A percentile compares a stretch with the other conserved stretches of the same genome.
phyloP scores from a whole-genome alignment of 2,888 invertebrate species.

The Dyspetes luteomarginatus region DNA sequence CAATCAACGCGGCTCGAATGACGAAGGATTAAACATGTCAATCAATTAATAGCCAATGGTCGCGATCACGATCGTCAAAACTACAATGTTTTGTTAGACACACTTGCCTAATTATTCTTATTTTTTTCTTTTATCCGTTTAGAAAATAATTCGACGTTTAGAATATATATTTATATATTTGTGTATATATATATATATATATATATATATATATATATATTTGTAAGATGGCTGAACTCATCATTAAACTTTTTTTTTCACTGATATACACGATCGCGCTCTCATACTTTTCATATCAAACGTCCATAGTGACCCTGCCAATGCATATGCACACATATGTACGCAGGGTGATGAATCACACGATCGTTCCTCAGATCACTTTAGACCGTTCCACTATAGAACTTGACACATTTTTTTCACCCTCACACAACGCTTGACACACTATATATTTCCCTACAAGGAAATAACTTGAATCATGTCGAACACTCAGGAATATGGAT shows the following conservation, averaged over 20 bases:
- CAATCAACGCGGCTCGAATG: neutral
- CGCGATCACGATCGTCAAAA: neutral
- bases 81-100: neutral
- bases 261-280: slow-evolving; percentile 54
- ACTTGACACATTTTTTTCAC: slow-evolving; percentile 46
- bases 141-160: slow-evolving; percentile 66
- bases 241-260: slow-evolving; percentile 50
- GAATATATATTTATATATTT: slow-evolving; percentile 54
- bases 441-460: neutral
- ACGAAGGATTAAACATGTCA: slow-evolving; percentile 6
- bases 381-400: slow-evolving; percentile 63
- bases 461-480: slow-evolving; percentile 8
- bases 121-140: slow-evolving; percentile 41
- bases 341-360: slow-evolving; percentile 31
- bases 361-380: slow-evolving; percentile 67
- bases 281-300: slow-evolving; percentile 8
- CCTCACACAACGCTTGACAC: slow-evolving; percentile 18
- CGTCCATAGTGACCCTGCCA: slow-evolving; percentile 38
- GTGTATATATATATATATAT: slow-evolving; percentile 51
- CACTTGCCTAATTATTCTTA: slow-evolving; percentile 22
- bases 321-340: slow-evolving; percentile 21
- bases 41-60: slow-evolving; percentile 22
- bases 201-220: slow-evolving; percentile 59
- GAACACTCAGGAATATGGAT: slow-evolving; percentile 9
- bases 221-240: slow-evolving; percentile 59